phyloP scores from a whole-genome alignment of 2,888 invertebrate species.

The Parthenolecanium corni region DNA sequence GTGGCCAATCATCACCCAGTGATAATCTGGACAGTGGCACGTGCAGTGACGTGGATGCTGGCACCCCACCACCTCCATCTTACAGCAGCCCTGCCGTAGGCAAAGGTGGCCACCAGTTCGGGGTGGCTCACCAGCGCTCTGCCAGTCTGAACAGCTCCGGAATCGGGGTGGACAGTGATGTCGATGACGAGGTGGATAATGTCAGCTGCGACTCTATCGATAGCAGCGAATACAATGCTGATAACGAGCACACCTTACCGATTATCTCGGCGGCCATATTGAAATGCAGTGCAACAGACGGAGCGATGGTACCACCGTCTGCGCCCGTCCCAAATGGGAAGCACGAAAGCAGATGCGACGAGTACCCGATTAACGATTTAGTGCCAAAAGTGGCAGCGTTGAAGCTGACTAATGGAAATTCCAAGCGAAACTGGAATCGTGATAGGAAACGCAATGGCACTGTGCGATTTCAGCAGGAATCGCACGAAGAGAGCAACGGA shows the following conservation, averaged over 20 bases:
- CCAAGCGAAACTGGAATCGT: constrained; percentile 38
- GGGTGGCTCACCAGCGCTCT: constrained; percentile 33
- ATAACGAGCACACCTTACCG: constrained; percentile 16
- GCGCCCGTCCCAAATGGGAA: background rate
- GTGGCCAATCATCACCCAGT: constrained; percentile 71
- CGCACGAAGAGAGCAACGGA: constrained; percentile 33
- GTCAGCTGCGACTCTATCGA: constrained; percentile 73
- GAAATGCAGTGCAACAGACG: constrained; percentile 10
- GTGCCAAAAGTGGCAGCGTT: too few species aligned
- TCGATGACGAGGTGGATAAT: constrained; percentile 56
- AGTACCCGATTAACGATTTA: background rate
- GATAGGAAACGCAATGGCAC: constrained; percentile 40
- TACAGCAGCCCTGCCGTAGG: constrained; percentile 39
- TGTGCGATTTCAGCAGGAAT: constrained; percentile 33
- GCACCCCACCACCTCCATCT: constrained; percentile 55
- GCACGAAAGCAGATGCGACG: constrained; percentile 32
- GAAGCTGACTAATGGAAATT: too few species aligned
- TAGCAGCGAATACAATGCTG: constrained; percentile 43
- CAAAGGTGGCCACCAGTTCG: constrained; percentile 43
- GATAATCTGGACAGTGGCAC: constrained; percentile 75
- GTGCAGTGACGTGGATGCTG: constrained; percentile 66
- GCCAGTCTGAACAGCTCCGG: constrained; percentile 37
- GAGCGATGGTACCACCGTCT: background rate
- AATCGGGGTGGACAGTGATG: constrained; percentile 54
- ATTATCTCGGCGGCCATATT: constrained; percentile 27